These are phyloP conservation scores for Vipera latastei DNA, from an alignment of 2,797 vertebrate species.

Conservation along the genomic window DNA sequence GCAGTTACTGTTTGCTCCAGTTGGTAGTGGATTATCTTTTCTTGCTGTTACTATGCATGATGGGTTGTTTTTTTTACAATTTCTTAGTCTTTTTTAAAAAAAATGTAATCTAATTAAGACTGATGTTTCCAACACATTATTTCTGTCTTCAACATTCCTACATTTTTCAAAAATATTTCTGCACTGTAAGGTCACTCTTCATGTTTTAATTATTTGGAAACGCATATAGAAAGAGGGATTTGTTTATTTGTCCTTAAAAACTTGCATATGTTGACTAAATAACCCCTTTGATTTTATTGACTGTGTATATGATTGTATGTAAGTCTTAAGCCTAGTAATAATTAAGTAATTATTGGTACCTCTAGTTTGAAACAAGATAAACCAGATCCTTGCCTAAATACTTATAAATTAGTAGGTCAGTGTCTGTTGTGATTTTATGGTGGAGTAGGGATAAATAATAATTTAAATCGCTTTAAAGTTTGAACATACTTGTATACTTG, in stretches of 20 bases:
- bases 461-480: not conserved
- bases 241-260: not conserved
- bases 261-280: not conserved
- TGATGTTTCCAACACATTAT: not conserved
- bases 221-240: not conserved
- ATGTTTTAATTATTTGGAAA: slow-evolving; percentile 8
- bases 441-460: not conserved
- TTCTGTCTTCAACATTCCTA: slow-evolving; percentile 6
- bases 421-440: not conserved
- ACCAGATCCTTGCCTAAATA: not conserved
- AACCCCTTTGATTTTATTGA: not conserved
- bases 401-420: not conserved
- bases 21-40: not conserved
- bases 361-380: not conserved
- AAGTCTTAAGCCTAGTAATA: not conserved
- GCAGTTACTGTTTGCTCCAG: not conserved
- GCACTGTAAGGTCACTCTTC: not conserved
- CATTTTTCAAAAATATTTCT: not conserved
- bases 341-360: not conserved
- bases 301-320: not conserved
- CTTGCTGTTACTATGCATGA: not conserved
- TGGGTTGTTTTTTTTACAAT: not conserved
- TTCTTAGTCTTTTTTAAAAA: not conserved
- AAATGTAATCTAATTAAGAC: not conserved
- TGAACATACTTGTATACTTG: not conserved